Conservation (phyloP, 2,113 vertebrate genomes). For the Plecturocebus donacophilus region DNA sequence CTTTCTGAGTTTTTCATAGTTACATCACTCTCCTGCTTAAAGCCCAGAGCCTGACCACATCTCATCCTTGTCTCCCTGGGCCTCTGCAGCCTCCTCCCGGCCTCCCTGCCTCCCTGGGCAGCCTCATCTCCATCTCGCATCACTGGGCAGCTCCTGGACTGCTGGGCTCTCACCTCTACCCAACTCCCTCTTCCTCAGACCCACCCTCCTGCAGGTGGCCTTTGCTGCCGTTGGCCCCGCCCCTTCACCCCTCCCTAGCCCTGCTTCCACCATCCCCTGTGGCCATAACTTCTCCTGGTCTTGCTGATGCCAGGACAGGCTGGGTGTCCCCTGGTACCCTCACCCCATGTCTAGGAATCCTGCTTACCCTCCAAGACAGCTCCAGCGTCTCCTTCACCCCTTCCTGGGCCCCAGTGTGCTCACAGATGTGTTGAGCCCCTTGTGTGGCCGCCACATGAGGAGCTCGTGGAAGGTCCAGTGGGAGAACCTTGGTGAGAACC, state of each 20-base stretch:
- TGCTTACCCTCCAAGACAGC: background rate
- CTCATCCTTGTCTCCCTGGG: accelerated
- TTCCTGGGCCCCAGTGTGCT: background rate
- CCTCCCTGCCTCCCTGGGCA: background rate
- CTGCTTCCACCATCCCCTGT: too few species aligned
- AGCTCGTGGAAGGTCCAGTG: accelerated
- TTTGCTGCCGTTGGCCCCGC: background rate
- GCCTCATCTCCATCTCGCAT: accelerated
- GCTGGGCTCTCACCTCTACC: too few species aligned
- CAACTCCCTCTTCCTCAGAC: background rate
- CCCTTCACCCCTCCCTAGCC: background rate
- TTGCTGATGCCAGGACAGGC: background rate
- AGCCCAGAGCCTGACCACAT: background rate
- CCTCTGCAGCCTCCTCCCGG: background rate
- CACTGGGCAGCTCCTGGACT: background rate
- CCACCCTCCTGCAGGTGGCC: background rate
- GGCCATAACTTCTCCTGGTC: too few species aligned
- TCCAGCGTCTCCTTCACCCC: accelerated
- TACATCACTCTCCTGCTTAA: accelerated
- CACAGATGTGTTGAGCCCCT: background rate
- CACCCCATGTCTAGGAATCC: too few species aligned
- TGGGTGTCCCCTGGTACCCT: background rate
- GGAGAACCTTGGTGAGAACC: too few species aligned
- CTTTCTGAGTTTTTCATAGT: background rate
- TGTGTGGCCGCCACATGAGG: background rate